Percentiles rank a stretch among this genome's conserved stretches.
phyloP scores from a whole-genome alignment of 92 coral and sea anemone species.

The Umimayanthus kanabou region DNA sequence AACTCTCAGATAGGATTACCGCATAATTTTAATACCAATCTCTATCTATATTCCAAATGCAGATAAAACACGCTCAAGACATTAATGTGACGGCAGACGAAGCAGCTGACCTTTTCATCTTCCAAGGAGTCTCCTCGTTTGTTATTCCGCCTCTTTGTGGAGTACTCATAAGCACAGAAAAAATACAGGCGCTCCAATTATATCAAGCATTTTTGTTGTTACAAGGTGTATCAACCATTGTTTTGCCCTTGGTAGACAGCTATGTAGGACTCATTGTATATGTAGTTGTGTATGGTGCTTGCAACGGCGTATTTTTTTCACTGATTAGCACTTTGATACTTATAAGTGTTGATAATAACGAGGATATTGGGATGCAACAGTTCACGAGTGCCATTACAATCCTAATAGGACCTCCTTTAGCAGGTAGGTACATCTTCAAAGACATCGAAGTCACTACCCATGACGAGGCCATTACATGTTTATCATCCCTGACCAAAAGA shows the following conservation, averaged over 20 bases:
- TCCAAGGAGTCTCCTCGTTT: background rate
- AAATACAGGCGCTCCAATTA: background rate
- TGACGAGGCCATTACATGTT: no score
- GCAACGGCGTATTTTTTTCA: background rate
- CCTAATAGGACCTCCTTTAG: background rate
- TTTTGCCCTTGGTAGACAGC: background rate
- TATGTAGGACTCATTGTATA: background rate
- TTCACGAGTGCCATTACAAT: background rate
- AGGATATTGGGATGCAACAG: background rate
- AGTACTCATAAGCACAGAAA: background rate
- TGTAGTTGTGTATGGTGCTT: background rate
- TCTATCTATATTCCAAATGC: background rate
- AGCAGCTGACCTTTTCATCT: conserved; percentile 6
- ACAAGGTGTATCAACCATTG: background rate
- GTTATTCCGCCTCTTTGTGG: background rate
- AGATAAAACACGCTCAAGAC: conserved; percentile 5
- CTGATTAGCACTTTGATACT: background rate
- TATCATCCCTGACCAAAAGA: no score
- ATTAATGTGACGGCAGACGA: background rate
- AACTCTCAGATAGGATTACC: no score
- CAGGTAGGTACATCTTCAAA: background rate
- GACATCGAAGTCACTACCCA: no score
- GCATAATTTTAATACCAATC: no score
- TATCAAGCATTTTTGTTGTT: background rate
- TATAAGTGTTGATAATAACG: background rate